Base-by-base conservation (phyloP, 1,140 invertebrate genomes). In the Trichogramma pretiosum region DNA sequence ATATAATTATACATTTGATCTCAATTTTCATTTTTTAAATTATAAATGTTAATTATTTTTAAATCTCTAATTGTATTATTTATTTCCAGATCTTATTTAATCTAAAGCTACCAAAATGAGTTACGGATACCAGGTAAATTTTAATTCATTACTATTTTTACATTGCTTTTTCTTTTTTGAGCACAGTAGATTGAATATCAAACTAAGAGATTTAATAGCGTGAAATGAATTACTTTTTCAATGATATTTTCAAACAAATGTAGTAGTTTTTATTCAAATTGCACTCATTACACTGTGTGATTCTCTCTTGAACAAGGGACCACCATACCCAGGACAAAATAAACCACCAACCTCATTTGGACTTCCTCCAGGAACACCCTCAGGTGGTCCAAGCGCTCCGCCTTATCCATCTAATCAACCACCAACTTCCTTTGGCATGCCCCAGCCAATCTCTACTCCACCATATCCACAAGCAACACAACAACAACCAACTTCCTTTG, bases 311-410 rank as follows among this genome's bases (percentile, higher is more conserved):
- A n/a, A 39, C 36, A 68, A 71, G 67, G 67, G 65, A 24, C 63
- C 63, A 44, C 64, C 59, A 34, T 68, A 61, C 45, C 59, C 61
- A 36, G 64, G 61, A 60, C 60, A 58, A 57, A n/a, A n/a, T n/a
- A 61, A 54, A 49, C 57, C 64, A 52, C 67, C 67, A 44, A 70
- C 57, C 13, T 64, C 64, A 18, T 69, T 70, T 53, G 67, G 67
- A 26, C 48, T 48, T 59, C 65, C 62, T 53, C 60, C 67, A 54
- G 65, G 65, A 43, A 56, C 62, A 58, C 63, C 66, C 42, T 62
- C 66, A 60, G 65, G 60, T 56, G 58, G 63, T n/a, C 52, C 59
- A n/a, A 38, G 35, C 50, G 55, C 51, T 60, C 52, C 56, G 13
- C 51, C 61, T 48, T 58, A 62, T 41, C 40, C 57, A 16, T n/a